Evolutionary conservation across 2,113 vertebrate genomes (phyloP).

Genomic region (Leptosomus discolor): DNA sequence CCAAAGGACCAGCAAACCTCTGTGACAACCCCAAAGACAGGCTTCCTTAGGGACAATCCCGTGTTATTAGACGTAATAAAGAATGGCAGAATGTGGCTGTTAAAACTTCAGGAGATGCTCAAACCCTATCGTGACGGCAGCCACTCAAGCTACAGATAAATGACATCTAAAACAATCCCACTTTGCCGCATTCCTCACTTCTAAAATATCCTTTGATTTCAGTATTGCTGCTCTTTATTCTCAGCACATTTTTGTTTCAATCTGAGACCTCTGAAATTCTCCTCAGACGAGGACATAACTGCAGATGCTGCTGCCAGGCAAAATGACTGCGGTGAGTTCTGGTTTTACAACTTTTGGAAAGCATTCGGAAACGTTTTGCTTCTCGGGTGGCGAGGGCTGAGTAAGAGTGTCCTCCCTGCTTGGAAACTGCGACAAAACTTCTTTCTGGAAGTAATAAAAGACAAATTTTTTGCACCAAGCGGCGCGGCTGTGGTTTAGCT

Average conservation of each 20-base stretch:
- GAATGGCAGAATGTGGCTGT: not conserved
- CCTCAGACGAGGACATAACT: not conserved
- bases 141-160: not conserved
- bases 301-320: not conserved
- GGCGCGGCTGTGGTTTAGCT: not conserved
- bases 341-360: not conserved
- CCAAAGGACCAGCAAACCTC: not conserved
- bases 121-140: not conserved
- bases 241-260: not conserved
- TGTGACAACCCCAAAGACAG: not conserved
- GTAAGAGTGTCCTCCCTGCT: not conserved
- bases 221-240: not conserved
- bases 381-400: not conserved
- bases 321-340: not conserved
- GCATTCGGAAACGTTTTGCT: not conserved
- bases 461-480: not conserved
- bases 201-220: not conserved
- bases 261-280: not conserved
- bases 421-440: not conserved
- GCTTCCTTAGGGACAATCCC: not conserved
- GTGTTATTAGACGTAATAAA: not conserved
- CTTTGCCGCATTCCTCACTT: not conserved
- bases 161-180: not conserved
- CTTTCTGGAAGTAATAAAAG: not conserved
- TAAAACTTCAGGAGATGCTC: not conserved